Evolutionary conservation across 2,888 invertebrate genomes (phyloP), one percentile per base, ranked within the genome.

Genomic region (Philereme transversata): DNA sequence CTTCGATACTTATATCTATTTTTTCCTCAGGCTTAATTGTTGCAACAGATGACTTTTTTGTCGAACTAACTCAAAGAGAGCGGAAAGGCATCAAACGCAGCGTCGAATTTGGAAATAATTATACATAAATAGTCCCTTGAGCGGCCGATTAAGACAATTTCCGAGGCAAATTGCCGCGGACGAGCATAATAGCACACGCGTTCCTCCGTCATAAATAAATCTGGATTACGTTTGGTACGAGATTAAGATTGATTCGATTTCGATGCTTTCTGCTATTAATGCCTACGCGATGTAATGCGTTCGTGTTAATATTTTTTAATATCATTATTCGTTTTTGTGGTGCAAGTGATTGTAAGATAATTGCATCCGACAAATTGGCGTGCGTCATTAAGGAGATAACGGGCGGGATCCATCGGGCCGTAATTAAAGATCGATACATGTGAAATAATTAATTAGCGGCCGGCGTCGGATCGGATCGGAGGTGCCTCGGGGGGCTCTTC

Each of bases 61-160:
- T 92, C 87, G 90, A 92, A 88, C 83, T 76, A 87, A 87, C 89
- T 90, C 89, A 92, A 90, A 90, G 90, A 92, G 92, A 92, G 92
- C 91, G 92, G 91, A 90, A 91, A 92, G 87, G 92, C 92, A 92
- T 92, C 92, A 92, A 92, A 92, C 90, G 85, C 81, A 87, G 86
- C 90, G 88, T 92, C 89, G 92, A 92, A 91, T 92, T 92, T 92
- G 90, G 90, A 92, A 91, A 92, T 92, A 92, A 92, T 92, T 92
- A 92, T 92, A 92, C 90, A 92, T 92, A 92, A 92, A 92, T 91
- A 92, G 92, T 92, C 92, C 92, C 92, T 92, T 92, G 92, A 92
- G 92, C 92, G 92, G 86, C 86, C 92, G 92, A 92, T 92, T 92
- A 92, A 92, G 91, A 92, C 92, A 92, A 92, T 92, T 92, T 91